phyloP scores from a whole-genome alignment of 2,113 vertebrate species.

The Cyphomyrus discorhynchus region DNA sequence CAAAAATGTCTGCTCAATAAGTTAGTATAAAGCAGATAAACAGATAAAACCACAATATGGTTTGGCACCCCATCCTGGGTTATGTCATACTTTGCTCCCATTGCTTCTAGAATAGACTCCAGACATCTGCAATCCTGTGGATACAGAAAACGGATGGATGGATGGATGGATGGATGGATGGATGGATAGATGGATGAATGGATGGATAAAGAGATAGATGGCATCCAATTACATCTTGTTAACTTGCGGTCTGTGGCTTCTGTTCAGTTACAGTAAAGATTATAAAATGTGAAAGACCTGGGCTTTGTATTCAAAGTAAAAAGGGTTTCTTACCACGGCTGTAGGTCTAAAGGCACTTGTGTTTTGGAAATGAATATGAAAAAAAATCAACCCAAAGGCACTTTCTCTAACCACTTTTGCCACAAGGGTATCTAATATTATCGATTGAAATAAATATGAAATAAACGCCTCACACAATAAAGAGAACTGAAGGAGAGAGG shows the following conservation, averaged over 20 bases:
- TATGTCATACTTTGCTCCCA: neutral
- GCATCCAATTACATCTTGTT: neutral
- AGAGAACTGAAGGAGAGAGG: neutral
- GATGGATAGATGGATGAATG: neutral
- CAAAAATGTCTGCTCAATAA: neutral
- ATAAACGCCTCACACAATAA: neutral
- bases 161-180: neutral
- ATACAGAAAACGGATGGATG: neutral
- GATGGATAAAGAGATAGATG: neutral
- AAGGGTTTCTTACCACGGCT: neutral
- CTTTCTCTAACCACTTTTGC: neutral
- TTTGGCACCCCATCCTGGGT: neutral
- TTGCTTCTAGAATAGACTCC: neutral
- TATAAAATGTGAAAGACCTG: neutral
- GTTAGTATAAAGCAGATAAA: neutral
- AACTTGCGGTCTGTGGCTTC: neutral
- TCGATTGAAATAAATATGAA: conserved; percentile 1
- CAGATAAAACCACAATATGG: neutral
- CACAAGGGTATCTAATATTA: conserved; percentile 5
- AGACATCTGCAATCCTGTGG: neutral
- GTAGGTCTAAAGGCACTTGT: neutral
- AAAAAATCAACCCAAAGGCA: neutral
- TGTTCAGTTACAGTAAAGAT: neutral
- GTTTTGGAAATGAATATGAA: neutral
- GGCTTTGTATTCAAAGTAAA: neutral